phyloP scores from a whole-genome alignment of 2,113 vertebrate species.

The Mustela lutreola region DNA sequence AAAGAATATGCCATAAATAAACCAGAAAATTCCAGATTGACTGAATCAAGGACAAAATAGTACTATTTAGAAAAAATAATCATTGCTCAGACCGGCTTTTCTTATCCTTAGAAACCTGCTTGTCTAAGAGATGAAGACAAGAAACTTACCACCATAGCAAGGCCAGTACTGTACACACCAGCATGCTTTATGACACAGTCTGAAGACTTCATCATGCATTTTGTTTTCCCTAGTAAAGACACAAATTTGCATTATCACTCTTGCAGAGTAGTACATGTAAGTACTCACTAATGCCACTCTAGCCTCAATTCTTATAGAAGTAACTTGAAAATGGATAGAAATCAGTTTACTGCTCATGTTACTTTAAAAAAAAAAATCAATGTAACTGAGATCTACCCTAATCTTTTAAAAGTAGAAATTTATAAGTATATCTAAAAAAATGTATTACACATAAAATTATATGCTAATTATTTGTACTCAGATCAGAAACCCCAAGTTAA shows the following conservation, averaged over 20 bases:
- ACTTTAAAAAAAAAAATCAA: neutral
- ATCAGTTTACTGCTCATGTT: constrained; percentile 2
- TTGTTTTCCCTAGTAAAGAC: constrained; percentile 94
- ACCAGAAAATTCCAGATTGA: neutral
- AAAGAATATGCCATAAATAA: neutral
- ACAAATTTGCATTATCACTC: constrained; percentile 15
- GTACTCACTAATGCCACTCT: neutral
- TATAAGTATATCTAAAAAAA: constrained; percentile 45
- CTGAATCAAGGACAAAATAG: neutral
- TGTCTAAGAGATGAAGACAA: neutral
- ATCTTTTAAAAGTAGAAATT: constrained; percentile 55
- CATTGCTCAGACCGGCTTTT: neutral
- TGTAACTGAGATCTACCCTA: neutral
- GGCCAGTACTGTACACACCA: constrained; percentile 96
- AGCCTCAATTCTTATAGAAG: neutral
- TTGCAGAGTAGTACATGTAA: neutral
- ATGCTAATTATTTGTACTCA: constrained; percentile 24
- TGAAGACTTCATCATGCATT: constrained; percentile 99
- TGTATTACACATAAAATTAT: neutral
- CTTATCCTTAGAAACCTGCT: neutral
- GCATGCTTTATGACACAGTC: constrained; percentile 99
- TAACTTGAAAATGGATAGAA: neutral
- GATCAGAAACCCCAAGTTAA: constrained; percentile 24
- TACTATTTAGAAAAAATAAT: neutral
- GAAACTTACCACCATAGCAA: constrained; percentile 98